Conservation (phyloP, 2,888 invertebrate species). For the Ganaspis brasiliensis region DNA sequence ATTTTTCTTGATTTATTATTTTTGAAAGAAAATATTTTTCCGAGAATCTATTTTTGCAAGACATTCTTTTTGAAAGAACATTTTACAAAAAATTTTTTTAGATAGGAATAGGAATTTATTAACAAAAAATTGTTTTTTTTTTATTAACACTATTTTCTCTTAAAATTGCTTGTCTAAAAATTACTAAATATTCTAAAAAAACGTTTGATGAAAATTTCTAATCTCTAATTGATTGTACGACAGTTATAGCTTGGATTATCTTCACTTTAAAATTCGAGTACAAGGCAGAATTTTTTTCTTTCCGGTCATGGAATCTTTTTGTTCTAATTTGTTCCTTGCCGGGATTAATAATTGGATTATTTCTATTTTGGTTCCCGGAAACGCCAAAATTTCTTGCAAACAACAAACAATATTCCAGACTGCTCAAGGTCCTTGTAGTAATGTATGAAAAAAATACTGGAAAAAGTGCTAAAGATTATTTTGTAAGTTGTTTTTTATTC, state of each 20-base stretch:
- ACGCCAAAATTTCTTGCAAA: conserved; percentile 91
- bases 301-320: conserved; percentile 90
- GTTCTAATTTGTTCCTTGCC: conserved; percentile 88
- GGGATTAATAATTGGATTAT: conserved; percentile 84
- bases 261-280: conserved; percentile 86
- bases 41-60: too few species aligned
- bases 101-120: too few species aligned
- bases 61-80: too few species aligned
- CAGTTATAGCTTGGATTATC: conserved; percentile 89
- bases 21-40: too few species aligned
- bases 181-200: background rate
- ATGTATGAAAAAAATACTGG: conserved; percentile 88
- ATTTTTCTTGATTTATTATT: too few species aligned
- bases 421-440: conserved; percentile 85
- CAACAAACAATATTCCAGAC: conserved; percentile 87
- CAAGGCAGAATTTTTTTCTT: conserved; percentile 83
- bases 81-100: too few species aligned
- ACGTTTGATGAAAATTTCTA: background rate
- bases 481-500: too few species aligned
- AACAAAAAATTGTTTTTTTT: too few species aligned
- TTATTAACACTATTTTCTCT: too few species aligned
- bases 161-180: too few species aligned
- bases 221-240: background rate
- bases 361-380: conserved; percentile 88
- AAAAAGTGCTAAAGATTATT: conserved; percentile 68